phyloP scores from a whole-genome alignment of 2,888 invertebrate genomes.

The Caenorhabditis sp. region DNA sequence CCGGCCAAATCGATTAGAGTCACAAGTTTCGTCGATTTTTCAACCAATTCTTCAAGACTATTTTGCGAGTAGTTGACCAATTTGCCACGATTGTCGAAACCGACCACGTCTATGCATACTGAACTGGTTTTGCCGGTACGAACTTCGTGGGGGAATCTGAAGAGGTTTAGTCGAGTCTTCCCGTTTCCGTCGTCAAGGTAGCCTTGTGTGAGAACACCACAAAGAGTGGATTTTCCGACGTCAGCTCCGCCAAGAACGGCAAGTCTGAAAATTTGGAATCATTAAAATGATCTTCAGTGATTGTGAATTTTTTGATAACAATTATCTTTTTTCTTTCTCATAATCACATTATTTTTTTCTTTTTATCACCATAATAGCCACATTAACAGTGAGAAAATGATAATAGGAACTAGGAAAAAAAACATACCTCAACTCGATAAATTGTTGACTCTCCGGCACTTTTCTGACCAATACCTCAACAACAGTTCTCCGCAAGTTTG shows the following conservation, averaged over 20 bases:
- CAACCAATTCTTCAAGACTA: constrained; percentile 81
- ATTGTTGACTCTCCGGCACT: constrained; percentile 75
- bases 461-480: constrained; percentile 84
- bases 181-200: constrained; percentile 90
- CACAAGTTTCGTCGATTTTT: constrained; percentile 88
- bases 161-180: constrained; percentile 91
- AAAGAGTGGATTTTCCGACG: constrained; percentile 85
- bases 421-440: constrained; percentile 85
- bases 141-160: constrained; percentile 90
- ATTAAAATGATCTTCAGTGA: neutral
- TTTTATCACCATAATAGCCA: neutral
- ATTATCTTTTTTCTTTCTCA: no score
- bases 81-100: constrained; percentile 79
- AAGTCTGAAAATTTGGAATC: constrained; percentile 75
- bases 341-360: neutral
- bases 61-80: constrained; percentile 64
- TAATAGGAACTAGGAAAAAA: no score
- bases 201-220: constrained; percentile 94
- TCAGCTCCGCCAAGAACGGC: constrained; percentile 94
- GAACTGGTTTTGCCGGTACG: constrained; percentile 93
- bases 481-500: constrained; percentile 33
- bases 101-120: constrained; percentile 85
- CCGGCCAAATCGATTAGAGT: constrained; percentile 95
- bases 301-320: neutral
- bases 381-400: neutral